A percentile compares a stretch with the other conserved stretches of the same genome.
Conservation (phyloP, 1,140 invertebrate species). For the Euschistus heros region DNA sequence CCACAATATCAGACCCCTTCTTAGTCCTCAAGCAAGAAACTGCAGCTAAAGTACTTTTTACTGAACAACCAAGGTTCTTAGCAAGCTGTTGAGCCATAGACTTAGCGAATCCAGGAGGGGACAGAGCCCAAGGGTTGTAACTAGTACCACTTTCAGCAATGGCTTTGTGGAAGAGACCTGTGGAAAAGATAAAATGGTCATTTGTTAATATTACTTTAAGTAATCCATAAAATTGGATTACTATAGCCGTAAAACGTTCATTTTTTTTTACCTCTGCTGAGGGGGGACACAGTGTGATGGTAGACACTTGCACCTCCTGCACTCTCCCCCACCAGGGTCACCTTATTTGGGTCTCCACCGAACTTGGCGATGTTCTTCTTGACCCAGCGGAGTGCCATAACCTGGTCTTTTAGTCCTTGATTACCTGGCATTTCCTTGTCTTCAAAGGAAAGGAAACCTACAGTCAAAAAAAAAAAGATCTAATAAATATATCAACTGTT, state of each 20-base stretch:
- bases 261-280: slow-evolving; percentile 19
- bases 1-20: too few relatives aligned
- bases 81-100: background rate
- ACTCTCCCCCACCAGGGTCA: slow-evolving; percentile 23
- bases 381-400: slow-evolving; percentile 24
- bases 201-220: background rate
- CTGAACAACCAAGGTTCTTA: background rate
- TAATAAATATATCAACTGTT: background rate
- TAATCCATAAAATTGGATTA: background rate
- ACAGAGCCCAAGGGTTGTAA: slow-evolving; percentile 9
- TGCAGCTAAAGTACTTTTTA: background rate
- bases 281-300: slow-evolving; percentile 24
- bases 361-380: slow-evolving; percentile 25
- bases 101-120: background rate
- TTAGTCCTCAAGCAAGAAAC: slow-evolving; percentile 1
- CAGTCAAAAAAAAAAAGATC: background rate
- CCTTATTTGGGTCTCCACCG: slow-evolving; percentile 22
- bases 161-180: slow-evolving; percentile 13
- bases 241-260: background rate
- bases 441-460: slow-evolving; percentile 26
- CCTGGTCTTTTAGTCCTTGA: slow-evolving; percentile 27
- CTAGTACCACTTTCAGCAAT: slow-evolving; percentile 31
- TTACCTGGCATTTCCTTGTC: slow-evolving; percentile 27
- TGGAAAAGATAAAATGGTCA: background rate
- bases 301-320: slow-evolving; percentile 23